These are phyloP conservation scores for Leucophenga montana DNA, from an alignment of 2,888 invertebrate genomes.

Conservation along the genomic window DNA sequence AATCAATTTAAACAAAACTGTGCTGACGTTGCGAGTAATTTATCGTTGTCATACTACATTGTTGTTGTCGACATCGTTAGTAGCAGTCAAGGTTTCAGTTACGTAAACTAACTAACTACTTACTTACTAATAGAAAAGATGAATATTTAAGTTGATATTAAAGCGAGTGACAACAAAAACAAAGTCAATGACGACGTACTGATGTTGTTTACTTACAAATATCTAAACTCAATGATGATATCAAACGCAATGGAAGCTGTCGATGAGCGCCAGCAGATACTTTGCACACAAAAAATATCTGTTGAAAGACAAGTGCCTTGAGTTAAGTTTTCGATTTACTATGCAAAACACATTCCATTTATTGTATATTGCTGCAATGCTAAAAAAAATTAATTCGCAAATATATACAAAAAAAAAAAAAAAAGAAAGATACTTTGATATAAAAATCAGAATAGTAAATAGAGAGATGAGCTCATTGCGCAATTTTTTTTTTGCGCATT, in stretches of 20 bases:
- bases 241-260: no score
- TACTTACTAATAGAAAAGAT: conserved; percentile 2
- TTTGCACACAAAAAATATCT: no score
- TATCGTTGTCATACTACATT: no score
- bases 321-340: not conserved
- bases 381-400: not conserved
- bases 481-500: not conserved
- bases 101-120: not conserved
- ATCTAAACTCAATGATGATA: no score
- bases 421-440: not conserved
- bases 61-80: no score
- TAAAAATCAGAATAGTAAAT: not conserved
- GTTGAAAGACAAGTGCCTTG: no score
- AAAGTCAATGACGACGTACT: not conserved
- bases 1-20: no score
- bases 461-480: conserved; percentile 7
- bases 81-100: conserved; percentile 14
- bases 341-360: not conserved
- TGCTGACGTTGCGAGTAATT: no score
- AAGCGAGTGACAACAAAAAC: not conserved
- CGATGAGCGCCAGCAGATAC: no score
- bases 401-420: not conserved
- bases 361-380: no score
- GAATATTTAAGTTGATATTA: conserved; percentile 1
- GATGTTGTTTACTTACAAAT: not conserved